Conservation (phyloP, 2,888 invertebrate genomes). For the Rhagonycha lutea region DNA sequence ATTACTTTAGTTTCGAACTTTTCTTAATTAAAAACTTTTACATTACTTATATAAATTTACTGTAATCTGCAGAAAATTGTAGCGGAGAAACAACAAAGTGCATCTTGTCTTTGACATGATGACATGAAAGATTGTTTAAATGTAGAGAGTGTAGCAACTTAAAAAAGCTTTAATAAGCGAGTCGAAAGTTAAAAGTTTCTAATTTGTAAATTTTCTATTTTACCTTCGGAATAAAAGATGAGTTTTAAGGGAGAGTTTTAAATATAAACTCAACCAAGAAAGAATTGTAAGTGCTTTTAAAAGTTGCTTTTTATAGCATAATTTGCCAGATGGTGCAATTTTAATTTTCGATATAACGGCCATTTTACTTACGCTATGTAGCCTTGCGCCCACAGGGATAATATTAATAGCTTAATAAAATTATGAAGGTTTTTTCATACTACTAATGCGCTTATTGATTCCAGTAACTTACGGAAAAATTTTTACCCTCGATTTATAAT, state of each 20-base stretch:
- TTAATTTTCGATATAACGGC: conserved; percentile 26
- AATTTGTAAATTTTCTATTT: conserved; percentile 26
- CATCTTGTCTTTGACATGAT: conserved; percentile 5
- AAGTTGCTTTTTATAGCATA: conserved; percentile 25
- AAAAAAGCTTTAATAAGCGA: conserved; percentile 20
- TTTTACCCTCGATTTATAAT: neutral
- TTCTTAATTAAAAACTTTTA: conserved; percentile 1
- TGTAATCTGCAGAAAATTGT: neutral
- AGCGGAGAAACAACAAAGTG: conserved; percentile 7
- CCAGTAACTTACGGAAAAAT: neutral
- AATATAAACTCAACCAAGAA: conserved; percentile 23
- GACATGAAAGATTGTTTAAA: conserved; percentile 10
- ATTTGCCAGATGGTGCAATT: conserved; percentile 29
- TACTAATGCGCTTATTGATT: neutral
- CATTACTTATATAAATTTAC: neutral
- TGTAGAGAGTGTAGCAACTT: neutral
- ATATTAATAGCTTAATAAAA: conserved; percentile 19
- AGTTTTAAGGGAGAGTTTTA: conserved; percentile 20
- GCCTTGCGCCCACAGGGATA: conserved; percentile 3
- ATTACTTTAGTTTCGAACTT: neutral
- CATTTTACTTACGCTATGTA: conserved; percentile 9
- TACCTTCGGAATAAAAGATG: conserved; percentile 24
- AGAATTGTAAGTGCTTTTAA: conserved; percentile 27
- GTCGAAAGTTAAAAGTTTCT: conserved; percentile 15
- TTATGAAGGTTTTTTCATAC: conserved; percentile 12